Conservation (phyloP, 1,140 invertebrate genomes). For the Trypoxylus dichotomus region DNA sequence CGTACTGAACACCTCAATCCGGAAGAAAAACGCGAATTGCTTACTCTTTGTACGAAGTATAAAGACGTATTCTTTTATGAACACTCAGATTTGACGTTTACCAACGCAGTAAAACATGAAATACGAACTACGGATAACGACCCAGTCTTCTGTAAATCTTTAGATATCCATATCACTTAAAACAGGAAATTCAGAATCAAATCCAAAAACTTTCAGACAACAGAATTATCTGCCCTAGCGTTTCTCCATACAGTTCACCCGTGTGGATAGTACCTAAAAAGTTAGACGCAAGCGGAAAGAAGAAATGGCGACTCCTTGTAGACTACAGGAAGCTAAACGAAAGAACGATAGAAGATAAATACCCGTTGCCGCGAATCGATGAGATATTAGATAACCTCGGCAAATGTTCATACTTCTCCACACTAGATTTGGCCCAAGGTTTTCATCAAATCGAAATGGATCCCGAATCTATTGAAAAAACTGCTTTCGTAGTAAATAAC, state of each 20-base stretch:
- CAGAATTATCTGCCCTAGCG: constrained; percentile 46
- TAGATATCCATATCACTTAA: constrained; percentile 40
- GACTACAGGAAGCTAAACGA: constrained; percentile 55
- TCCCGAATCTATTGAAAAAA: constrained; percentile 51
- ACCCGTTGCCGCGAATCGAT: constrained; percentile 58
- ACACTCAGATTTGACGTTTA: background rate
- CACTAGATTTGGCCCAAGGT: constrained; percentile 56
- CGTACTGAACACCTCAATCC: no score
- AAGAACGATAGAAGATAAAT: constrained; percentile 54
- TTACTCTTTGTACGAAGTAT: background rate
- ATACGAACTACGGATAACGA: no score
- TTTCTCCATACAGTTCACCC: constrained; percentile 46
- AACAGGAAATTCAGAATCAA: constrained; percentile 43
- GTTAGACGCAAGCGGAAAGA: constrained; percentile 45
- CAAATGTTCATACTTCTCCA: constrained; percentile 54
- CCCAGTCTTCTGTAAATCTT: constrained; percentile 35
- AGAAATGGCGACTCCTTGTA: constrained; percentile 51
- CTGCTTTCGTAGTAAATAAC: constrained; percentile 52
- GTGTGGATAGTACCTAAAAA: constrained; percentile 51
- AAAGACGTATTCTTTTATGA: constrained; percentile 13
- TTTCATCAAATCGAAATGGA: constrained; percentile 57
- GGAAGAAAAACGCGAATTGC: background rate
- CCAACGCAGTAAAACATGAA: no score
- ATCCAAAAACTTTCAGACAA: constrained; percentile 43
- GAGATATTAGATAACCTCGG: constrained; percentile 56